Conservation (phyloP, 1,140 invertebrate species). For the Druon quercuslanigerum region DNA sequence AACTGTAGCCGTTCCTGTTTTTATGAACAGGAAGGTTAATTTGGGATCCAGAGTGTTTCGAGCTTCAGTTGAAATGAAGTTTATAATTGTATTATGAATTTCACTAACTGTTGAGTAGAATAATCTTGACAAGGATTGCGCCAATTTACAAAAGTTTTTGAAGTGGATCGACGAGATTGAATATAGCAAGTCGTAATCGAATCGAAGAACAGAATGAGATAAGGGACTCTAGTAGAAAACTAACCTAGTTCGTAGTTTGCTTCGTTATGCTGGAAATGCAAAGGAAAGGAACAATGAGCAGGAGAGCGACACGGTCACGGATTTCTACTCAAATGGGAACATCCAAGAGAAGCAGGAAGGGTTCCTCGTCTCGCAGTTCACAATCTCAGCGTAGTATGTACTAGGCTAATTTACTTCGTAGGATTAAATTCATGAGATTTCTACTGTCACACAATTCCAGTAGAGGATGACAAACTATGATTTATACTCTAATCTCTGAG, state of each 20-base stretch:
- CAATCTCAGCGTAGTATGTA: background rate
- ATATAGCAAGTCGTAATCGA: constrained; percentile 16
- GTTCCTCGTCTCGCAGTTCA: background rate
- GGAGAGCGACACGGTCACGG: background rate
- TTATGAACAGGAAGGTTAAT: too few relatives aligned
- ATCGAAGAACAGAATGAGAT: constrained; percentile 34
- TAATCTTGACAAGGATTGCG: too few relatives aligned
- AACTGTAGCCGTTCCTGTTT: too few relatives aligned
- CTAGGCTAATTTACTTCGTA: constrained; percentile 1
- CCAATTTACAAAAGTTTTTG: constrained; percentile 36
- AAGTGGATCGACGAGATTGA: constrained; percentile 39
- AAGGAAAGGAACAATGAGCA: background rate
- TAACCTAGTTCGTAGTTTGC: constrained; percentile 44
- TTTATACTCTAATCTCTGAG: too few relatives aligned
- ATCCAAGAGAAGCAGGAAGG: background rate
- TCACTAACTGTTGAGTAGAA: too few relatives aligned
- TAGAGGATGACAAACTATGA: too few relatives aligned
- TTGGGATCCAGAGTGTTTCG: too few relatives aligned
- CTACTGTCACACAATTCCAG: constrained; percentile 1
- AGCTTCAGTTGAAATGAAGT: too few relatives aligned
- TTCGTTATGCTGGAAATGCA: constrained; percentile 39
- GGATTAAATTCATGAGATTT: constrained; percentile 7
- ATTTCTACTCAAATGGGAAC: constrained; percentile 11
- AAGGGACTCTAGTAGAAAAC: constrained; percentile 34
- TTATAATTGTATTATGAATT: too few relatives aligned